Base-by-base conservation (phyloP, 53 echinoderm and acorn worm species). In the Paracentrotus lividus region DNA sequence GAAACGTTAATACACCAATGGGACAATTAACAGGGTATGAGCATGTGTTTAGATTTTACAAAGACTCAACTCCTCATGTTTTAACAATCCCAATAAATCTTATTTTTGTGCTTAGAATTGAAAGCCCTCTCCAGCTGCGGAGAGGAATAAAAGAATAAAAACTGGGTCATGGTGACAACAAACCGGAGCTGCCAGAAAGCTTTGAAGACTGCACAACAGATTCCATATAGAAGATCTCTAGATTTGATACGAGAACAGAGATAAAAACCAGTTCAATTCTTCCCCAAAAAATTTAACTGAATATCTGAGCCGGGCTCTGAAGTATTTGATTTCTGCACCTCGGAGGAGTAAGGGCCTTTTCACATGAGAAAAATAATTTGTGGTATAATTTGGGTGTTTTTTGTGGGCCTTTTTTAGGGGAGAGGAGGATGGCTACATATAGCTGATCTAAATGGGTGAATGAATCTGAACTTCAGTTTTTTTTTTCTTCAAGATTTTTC, bases 221-320 rank as follows among this genome's bases (percentile, higher is more conserved):
- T 47, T 81, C 81, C 81, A 45, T 9, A 6, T 8, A 3, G 45
- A 45, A 81, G 81, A 81, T 81, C 81, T 81, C 81, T 81, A 81
- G 81, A 81, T 81, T 81, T 81, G 81, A 81, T 81, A 81, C 2
- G 45, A 27, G 81, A 81, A 4, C 45, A 81, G 81, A 81, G 81
- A 81, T 81, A 81, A 23, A 47, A 81, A 12, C 47, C n/a, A 47
- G 47, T 81, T 45, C 44, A 55, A 47, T 81, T 47, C 47, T 81
- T 47, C 72, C 34, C n/a, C 15, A 47, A 78, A 47, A 81, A 49
- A 4, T 24, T 47, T 81, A 81, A 81, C 81, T 47, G 24, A 81
- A 81, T 81, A 81, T 81, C 81, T 81, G 81, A 26, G 81, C 81
- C 27, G 81, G 81, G n/a, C 81, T 47, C 81, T 81, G 27, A 81